These are phyloP conservation scores for Symphodus melops DNA, from an alignment of 2,113 vertebrate species.

Conservation along the genomic window DNA sequence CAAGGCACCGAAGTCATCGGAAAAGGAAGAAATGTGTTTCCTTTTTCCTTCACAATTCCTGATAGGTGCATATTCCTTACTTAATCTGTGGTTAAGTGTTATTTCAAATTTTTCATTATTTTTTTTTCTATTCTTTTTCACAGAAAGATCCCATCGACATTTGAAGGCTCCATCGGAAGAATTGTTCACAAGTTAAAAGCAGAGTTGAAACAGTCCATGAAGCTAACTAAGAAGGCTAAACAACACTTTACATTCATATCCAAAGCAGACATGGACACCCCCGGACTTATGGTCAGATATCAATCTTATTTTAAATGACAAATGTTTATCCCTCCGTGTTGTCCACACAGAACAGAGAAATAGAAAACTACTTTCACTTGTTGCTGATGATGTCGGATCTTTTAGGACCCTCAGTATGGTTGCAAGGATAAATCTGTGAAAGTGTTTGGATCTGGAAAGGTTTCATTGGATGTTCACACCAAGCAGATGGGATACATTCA, in stretches of 20 bases:
- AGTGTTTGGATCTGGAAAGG: conserved; percentile 71
- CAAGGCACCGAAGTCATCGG: conserved; percentile 57
- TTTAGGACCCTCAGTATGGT: conserved; percentile 70
- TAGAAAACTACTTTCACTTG: accelerated
- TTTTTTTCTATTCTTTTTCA: neutral
- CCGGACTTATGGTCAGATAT: conserved; percentile 68
- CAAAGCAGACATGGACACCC: conserved; percentile 55
- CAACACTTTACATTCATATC: conserved; percentile 72
- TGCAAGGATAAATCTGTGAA: conserved; percentile 66
- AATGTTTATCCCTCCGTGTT: neutral
- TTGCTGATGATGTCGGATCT: neutral
- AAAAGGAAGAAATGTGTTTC: conserved; percentile 67
- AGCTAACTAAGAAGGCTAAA: conserved; percentile 44
- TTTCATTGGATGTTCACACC: conserved; percentile 68
- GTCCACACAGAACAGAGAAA: accelerated
- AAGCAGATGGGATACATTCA: conserved; percentile 71
- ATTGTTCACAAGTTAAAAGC: conserved; percentile 72
- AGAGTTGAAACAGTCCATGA: conserved; percentile 71
- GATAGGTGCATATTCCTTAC: conserved; percentile 43
- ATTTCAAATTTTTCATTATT: accelerated
- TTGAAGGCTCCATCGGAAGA: conserved; percentile 47
- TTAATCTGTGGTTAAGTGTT: neutral
- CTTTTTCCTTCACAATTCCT: conserved; percentile 75
- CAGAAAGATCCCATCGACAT: conserved; percentile 75
- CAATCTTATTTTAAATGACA: neutral